phyloP scores from a whole-genome alignment of 2,888 invertebrate genomes.

The Dorcus parallelipipedus region DNA sequence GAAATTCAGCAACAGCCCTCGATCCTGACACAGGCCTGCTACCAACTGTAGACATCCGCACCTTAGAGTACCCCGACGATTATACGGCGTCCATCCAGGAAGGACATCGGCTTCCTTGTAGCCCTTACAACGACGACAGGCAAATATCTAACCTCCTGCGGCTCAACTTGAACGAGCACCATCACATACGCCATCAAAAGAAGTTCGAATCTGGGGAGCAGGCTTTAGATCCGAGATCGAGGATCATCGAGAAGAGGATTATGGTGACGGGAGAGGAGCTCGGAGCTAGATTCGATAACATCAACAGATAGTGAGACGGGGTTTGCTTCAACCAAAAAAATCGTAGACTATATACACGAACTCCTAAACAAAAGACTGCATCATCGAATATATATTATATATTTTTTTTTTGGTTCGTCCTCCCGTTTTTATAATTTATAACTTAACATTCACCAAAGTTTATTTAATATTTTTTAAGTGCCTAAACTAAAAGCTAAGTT shows the following conservation, averaged over 20 bases:
- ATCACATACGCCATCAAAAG: slow-evolving; percentile 42
- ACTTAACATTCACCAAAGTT: not conserved
- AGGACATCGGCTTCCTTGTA: not conserved
- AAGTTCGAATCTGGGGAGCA: slow-evolving; percentile 21
- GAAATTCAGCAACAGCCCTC: slow-evolving; percentile 38
- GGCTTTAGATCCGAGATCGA: slow-evolving; percentile 31
- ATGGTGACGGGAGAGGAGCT: slow-evolving; percentile 34
- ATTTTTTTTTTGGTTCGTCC: not conserved
- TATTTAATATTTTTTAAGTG: not conserved
- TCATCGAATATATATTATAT: not conserved
- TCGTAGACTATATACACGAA: not conserved
- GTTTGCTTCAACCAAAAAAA: not conserved
- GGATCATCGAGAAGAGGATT: slow-evolving; percentile 32
- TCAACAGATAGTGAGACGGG: slow-evolving; percentile 29
- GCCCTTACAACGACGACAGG: not conserved
- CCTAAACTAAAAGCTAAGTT: not conserved
- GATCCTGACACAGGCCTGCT: slow-evolving; percentile 39
- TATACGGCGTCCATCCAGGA: slow-evolving; percentile 4
- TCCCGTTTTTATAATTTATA: not conserved
- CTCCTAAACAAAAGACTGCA: not conserved
- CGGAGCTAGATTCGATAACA: slow-evolving; percentile 24
- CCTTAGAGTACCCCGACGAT: slow-evolving; percentile 32
- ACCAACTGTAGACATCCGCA: slow-evolving; percentile 50
- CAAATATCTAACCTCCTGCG: not conserved
- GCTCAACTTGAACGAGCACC: not conserved